Base-by-base conservation (phyloP, 2,113 vertebrate species). In the Platichthys flesus region DNA sequence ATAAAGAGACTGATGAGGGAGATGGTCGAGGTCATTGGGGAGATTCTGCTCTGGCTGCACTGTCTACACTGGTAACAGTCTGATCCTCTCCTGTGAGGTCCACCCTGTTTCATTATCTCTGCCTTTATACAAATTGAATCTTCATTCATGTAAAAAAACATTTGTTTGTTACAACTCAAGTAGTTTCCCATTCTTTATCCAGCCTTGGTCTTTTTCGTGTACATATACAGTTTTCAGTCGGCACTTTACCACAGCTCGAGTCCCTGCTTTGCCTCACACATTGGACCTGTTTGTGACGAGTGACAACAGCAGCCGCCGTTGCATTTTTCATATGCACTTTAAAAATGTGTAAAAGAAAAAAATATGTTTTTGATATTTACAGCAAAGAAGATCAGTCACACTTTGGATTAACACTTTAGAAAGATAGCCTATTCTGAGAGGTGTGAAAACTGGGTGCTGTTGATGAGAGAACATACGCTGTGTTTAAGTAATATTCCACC, bases 391-490 rank as follows among this genome's bases (percentile, higher is more conserved):
- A 35, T 71, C 54, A 71, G 57, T 71, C 73, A 58, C 72, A 64
- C 71, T 57, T 82, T 10, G 47, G 54, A 76, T 71, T 78, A 81
- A 81, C 81, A 78, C 74, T 54, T 83, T 31, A 67, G 40, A 65
- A 67, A 61, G 57, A 77, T 54, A 84, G 21, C 62, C 47, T 63
- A 77, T 76, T 80, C 60, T 16, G 15, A 55, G 37, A 85, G 54
- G 83, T 85, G 85, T 79, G 71, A 89, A 86, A 88, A 84, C 23
- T 2, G 35, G 51, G 68, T 82, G 80, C 15, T 83, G 52, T 56
- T 74, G 47, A 47, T 56, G 60, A 77, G 52, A 60, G 31, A 83
- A 23, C 77, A 79, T 83, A 86, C 71, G 77, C 37, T 75, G 61
- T 58, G 55, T 82, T 80, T 70, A 67, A 56, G 74, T 64, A 42